Percentiles rank a stretch among this genome's conserved stretches.
Evolutionary conservation across 2,113 vertebrate genomes (phyloP).

Genomic region (Xiphophorus maculatus): DNA sequence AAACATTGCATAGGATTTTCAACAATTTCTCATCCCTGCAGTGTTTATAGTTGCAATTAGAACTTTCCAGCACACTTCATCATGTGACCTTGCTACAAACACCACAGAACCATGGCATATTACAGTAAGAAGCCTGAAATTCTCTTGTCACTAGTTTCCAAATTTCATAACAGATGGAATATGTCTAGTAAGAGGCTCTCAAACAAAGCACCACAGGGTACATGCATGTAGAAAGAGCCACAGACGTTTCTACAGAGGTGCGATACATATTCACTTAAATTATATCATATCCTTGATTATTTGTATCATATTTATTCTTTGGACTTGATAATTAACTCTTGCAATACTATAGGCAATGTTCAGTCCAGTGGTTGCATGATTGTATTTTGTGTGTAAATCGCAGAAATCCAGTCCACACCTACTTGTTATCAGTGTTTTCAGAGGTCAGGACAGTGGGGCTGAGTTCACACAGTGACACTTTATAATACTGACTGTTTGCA

Average conservation of each 20-base stretch:
- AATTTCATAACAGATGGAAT: background rate
- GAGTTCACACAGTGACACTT: background rate
- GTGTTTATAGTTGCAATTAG: background rate
- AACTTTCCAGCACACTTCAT: background rate
- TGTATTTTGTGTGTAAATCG: background rate
- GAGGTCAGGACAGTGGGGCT: background rate
- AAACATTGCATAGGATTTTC: background rate
- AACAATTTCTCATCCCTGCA: background rate
- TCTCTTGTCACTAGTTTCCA: background rate
- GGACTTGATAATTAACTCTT: background rate
- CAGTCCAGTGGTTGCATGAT: background rate
- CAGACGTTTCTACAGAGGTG: background rate
- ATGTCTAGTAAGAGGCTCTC: background rate
- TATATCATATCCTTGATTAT: background rate
- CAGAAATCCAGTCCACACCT: background rate
- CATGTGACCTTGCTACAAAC: background rate
- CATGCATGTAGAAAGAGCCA: too few species aligned
- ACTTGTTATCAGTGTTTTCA: background rate
- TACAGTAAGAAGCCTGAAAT: background rate
- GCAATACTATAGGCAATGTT: background rate
- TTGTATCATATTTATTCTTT: background rate
- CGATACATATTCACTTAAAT: background rate
- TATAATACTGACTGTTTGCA: background rate
- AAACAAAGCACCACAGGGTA: background rate
- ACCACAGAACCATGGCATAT: background rate